Evolutionary conservation across 2,113 vertebrate genomes (phyloP), one percentile per base, ranked within the genome.

Genomic region (Campylomormyrus numenius): DNA sequence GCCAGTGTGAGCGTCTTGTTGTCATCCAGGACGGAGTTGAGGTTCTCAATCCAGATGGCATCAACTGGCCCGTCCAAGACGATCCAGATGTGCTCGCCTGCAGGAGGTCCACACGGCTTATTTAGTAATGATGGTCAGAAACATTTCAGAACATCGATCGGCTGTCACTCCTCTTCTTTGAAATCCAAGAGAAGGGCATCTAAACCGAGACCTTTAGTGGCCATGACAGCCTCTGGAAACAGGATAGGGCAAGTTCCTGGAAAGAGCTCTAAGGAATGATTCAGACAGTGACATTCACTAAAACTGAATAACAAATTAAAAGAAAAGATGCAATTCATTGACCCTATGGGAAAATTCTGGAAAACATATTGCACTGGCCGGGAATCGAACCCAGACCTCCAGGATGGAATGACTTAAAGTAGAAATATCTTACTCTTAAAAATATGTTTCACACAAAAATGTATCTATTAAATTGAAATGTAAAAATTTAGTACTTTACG

Each of bases 1-100:
- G 98, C 98, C 53, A 99, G 94, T 0, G 98, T 99, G 3, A 99
- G 96, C 7, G 97, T 99, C 94, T 94, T 97, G 92, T 99, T 99
- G 93, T 99, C 98, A 90, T 99, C 98, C 93, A 99, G 94, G 88
- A 99, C 98, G 0, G 98, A 99, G 94, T 99, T 99, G 45, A 99
- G 95, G 90, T 99, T 99, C 94, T 99, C 98, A 92, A 99, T 99
- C 98, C 98, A 99, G 94, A 99, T 98, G 52, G 98, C 98, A 90
- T 99, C 98, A 5, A 99, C 98, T 11, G 98, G 98, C 56, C 98
- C 98, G 94, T 99, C 98, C 91, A 99, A 95, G 89, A 99, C 97
- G 89, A 99, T 98, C 98, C 98, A 99, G 90, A 99, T 97, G 90
- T 99, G 97, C 48, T 99, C 98, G 62, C 97, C 98, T 99, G 92